Conservation (phyloP, 2,888 invertebrate genomes). For the Sminthurides aquaticus region DNA sequence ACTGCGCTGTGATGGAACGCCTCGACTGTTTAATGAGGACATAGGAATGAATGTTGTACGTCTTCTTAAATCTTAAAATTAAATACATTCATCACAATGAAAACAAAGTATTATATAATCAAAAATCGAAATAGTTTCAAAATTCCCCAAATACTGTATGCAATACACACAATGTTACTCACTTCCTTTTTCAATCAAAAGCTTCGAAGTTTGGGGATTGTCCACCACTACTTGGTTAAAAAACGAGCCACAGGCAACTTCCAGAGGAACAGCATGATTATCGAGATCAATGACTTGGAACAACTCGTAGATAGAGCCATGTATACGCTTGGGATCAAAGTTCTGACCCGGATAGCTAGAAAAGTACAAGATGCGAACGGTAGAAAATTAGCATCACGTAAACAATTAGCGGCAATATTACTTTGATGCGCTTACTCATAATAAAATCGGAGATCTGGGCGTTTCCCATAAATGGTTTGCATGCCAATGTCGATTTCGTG, state of each 20-base stretch:
- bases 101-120: no score
- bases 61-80: slow-evolving; percentile 17
- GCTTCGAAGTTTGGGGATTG: slow-evolving; percentile 12
- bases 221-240: slow-evolving; percentile 21
- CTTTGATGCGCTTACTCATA: neutral
- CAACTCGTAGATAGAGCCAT: slow-evolving; percentile 19
- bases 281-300: slow-evolving; percentile 17
- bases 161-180: neutral
- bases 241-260: slow-evolving; percentile 15
- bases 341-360: neutral
- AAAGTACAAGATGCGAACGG: neutral
- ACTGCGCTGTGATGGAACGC: slow-evolving; percentile 14
- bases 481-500: slow-evolving; percentile 15
- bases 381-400: neutral
- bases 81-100: no score
- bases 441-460: slow-evolving; percentile 54
- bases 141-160: no score
- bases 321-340: slow-evolving; percentile 7
- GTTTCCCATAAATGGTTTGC: slow-evolving; percentile 20
- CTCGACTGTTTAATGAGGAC: slow-evolving; percentile 19
- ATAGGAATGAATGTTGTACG: slow-evolving; percentile 30
- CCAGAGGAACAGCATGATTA: slow-evolving; percentile 13
- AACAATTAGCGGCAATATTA: neutral
- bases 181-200: slow-evolving; percentile 19
- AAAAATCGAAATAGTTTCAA: no score